Conservation (phyloP, 2,888 invertebrate genomes). For the Chelonus formosanus region DNA sequence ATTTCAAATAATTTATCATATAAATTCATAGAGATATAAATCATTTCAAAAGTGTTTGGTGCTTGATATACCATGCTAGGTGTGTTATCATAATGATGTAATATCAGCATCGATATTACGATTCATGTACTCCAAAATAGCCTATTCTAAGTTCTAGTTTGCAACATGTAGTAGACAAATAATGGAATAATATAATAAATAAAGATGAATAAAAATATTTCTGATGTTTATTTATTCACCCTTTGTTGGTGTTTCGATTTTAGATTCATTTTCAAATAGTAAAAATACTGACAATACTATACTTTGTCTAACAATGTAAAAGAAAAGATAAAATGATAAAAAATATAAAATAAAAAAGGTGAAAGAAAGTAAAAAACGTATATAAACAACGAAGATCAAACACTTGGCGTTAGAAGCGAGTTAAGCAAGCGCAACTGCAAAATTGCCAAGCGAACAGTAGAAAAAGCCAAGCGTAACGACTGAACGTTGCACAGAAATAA, state of each 20-base stretch:
- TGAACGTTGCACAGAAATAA: conserved; percentile 27
- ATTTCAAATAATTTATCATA: no score
- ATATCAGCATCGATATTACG: conserved; percentile 24
- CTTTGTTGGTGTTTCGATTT: not conserved
- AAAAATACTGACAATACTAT: not conserved
- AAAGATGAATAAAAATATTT: not conserved
- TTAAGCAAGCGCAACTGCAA: conserved; percentile 23
- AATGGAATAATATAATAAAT: no score
- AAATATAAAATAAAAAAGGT: not conserved
- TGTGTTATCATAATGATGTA: conserved; percentile 30
- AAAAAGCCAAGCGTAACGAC: conserved; percentile 28
- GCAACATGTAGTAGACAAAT: not conserved
- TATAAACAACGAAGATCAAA: conserved; percentile 10
- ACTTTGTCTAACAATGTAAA: not conserved
- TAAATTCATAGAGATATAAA: no score
- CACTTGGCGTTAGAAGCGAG: conserved; percentile 5
- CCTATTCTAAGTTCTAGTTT: not conserved
- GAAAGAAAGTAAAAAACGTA: not conserved
- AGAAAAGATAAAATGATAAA: conserved; percentile 1
- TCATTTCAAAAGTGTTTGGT: not conserved
- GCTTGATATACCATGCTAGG: not conserved
- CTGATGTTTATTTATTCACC: no score
- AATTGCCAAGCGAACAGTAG: conserved; percentile 25
- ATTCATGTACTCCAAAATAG: not conserved
- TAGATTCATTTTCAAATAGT: not conserved